Conservation (phyloP, 2,888 invertebrate genomes). For the Mythimna impura region DNA sequence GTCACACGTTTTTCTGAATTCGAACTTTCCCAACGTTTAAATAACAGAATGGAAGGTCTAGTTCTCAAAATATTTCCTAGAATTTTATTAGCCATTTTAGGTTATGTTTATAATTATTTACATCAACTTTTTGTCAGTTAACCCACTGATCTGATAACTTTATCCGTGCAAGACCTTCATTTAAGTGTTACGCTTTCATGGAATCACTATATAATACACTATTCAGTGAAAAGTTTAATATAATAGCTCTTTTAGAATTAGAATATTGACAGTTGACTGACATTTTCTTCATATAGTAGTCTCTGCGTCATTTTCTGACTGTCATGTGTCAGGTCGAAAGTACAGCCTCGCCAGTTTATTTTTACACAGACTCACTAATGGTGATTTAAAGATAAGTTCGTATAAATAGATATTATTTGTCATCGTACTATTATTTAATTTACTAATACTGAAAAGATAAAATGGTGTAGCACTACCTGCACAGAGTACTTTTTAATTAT, state of each 20-base stretch:
- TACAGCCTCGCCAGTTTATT: slow-evolving; percentile 2
- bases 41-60: slow-evolving; percentile 72
- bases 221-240: not conserved
- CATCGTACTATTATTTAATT: not conserved
- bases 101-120: slow-evolving; percentile 66
- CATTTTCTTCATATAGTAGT: too few relatives aligned
- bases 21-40: slow-evolving; percentile 81
- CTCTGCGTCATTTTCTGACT: too few relatives aligned
- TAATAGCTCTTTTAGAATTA: not conserved
- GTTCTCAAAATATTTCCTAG: slow-evolving; percentile 75
- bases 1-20: slow-evolving; percentile 82
- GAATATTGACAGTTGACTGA: not conserved
- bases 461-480: not conserved
- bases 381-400: not conserved
- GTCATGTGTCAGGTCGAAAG: not conserved
- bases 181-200: slow-evolving; percentile 5
- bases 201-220: not conserved
- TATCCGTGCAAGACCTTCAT: not conserved
- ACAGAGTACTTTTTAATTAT: too few relatives aligned
- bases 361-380: slow-evolving; percentile 4
- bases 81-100: slow-evolving; percentile 81
- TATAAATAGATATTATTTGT: too few relatives aligned
- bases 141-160: not conserved
- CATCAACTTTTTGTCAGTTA: not conserved
- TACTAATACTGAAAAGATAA: not conserved